Percentiles rank a stretch among this genome's conserved stretches.
Conservation (phyloP, 1,140 invertebrate genomes). For the Marisa cornuarietis region DNA sequence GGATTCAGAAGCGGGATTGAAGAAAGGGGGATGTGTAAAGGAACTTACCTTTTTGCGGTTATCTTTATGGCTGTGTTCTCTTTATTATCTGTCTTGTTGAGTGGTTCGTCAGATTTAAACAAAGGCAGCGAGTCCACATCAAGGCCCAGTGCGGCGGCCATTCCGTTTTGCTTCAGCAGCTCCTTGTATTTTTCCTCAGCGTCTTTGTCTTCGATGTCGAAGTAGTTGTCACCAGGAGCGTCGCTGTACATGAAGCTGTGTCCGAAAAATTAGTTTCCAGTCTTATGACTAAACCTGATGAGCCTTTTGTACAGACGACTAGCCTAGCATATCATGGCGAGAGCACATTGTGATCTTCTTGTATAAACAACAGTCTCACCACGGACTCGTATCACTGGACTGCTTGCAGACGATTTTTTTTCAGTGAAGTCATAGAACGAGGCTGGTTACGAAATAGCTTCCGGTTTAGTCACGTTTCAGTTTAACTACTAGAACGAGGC, state of each 20-base stretch:
- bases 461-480: no score
- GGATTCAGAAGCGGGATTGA: neutral
- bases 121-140: neutral
- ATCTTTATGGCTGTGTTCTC: neutral
- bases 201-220: neutral
- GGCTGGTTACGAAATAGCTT: no score
- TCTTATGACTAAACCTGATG: no score
- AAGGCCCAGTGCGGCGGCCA: slow-evolving; percentile 9
- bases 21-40: neutral
- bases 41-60: neutral
- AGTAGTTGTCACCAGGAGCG: slow-evolving; percentile 15
- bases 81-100: neutral
- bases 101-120: neutral
- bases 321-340: no score
- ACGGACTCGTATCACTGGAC: no score
- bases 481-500: no score
- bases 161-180: slow-evolving; percentile 1
- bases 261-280: no score
- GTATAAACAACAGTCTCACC: no score
- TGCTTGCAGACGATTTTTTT: no score
- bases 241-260: neutral
- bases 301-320: no score
- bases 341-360: no score
- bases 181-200: neutral
- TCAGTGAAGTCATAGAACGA: no score